Percentiles rank a stretch among this genome's conserved stretches.
Conservation (phyloP, 2,113 vertebrate species). For the Cyphomyrus plagiostoma region DNA sequence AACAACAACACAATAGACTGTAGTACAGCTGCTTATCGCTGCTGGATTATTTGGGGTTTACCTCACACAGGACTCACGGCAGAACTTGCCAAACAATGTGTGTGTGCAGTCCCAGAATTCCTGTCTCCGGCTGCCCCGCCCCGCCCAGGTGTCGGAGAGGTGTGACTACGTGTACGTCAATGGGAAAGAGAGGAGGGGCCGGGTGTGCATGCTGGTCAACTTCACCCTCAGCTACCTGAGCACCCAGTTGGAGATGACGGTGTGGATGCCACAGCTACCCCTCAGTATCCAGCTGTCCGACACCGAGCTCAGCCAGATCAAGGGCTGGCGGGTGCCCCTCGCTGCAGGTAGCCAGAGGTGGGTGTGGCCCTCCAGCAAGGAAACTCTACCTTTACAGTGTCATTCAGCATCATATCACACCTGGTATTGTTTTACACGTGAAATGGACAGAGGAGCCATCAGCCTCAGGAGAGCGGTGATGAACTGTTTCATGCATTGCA, state of each 20-base stretch:
- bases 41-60: background rate
- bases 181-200: slow-evolving; percentile 85
- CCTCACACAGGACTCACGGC: background rate
- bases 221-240: slow-evolving; percentile 88
- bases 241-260: slow-evolving; percentile 73
- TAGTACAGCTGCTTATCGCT: background rate
- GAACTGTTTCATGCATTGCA: background rate
- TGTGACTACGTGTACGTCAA: slow-evolving; percentile 91
- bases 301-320: slow-evolving; percentile 90
- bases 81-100: background rate
- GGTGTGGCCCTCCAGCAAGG: background rate
- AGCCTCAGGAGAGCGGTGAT: background rate
- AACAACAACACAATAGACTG: background rate
- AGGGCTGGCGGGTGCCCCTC: slow-evolving; percentile 83
- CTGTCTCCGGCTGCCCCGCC: background rate
- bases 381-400: background rate
- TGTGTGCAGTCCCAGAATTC: background rate
- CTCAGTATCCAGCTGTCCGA: slow-evolving; percentile 85
- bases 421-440: background rate
- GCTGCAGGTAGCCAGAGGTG: slow-evolving; percentile 58
- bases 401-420: background rate
- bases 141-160: slow-evolving; percentile 79
- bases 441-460: background rate
- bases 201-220: slow-evolving; percentile 69
- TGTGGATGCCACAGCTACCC: slow-evolving; percentile 88